Evolutionary conservation across 1,140 invertebrate genomes (phyloP), one percentile per base, ranked within the genome.

Genomic region (Melitaea cinxia): DNA sequence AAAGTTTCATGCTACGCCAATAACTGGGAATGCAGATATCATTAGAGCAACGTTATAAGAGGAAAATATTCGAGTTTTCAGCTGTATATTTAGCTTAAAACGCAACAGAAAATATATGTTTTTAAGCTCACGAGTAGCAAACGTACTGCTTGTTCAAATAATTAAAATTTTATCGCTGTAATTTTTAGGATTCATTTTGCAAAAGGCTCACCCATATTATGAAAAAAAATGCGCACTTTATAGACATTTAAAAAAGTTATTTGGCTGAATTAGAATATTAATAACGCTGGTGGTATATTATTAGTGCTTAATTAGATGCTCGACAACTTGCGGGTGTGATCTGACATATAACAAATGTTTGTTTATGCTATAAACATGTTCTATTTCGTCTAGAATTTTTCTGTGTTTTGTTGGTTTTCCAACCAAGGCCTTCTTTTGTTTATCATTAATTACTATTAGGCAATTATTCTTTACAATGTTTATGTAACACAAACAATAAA

Each of bases 91-190:
- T 24, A 45, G 21, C 37, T 42, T 57, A 28, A 45, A 57, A 39
- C 23, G 21, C 37, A 57, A 24, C 21, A 28, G 42, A 17, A 45
- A 45, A 57, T 42, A 57, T 39, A 24, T 56, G 23, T 28, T 57
- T 39, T 57, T 47, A 47, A 57, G 53, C 21, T 24, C 15, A 28
- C 37, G 39, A 57, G 39, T 15, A 57, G 54, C 39, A 42, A 45
- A 57, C 54, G 1, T 28, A 39, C 54, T 28, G 37, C 35, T 58
- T 49, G 56, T 49, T 58, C 15, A 49, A 45, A 47, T 47, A 47
- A 45, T 58, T 58, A 58, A 58, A 58, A 58, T 58, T 58, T 47
- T 58, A 58, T 49, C 28, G 42, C 42, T 23, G 17, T 19, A 28
- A 15, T 49, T 58, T 58, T 15, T n/a, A 58, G 56, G 10, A 47